These are phyloP conservation scores for Drosophila varians DNA, from an alignment of 1,140 invertebrate species.

Conservation along the genomic window DNA sequence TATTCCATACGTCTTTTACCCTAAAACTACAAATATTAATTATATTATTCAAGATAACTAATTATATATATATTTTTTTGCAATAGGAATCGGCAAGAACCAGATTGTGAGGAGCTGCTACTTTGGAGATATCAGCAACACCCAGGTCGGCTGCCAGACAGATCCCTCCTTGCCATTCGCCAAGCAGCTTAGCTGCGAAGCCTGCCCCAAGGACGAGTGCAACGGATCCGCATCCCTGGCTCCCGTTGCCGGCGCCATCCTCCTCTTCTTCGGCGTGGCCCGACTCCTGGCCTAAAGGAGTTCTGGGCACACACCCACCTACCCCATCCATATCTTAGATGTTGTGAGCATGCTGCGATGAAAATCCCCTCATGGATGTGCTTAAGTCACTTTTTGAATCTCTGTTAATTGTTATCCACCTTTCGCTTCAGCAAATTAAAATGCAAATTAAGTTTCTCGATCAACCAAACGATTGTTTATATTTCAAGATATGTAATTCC, in stretches of 20 bases:
- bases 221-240: conserved; percentile 60
- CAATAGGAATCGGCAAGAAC: conserved; percentile 35
- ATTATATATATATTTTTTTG: background rate
- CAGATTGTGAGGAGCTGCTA: conserved; percentile 70
- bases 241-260: conserved; percentile 61
- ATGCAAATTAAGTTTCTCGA: conserved; percentile 1
- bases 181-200: conserved; percentile 71
- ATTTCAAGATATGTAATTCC: too few relatives aligned
- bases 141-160: conserved; percentile 47
- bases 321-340: conserved; percentile 15
- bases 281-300: conserved; percentile 63
- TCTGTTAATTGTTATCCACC: conserved; percentile 24
- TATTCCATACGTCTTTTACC: background rate
- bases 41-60: background rate
- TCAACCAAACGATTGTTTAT: background rate
- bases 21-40: background rate
- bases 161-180: conserved; percentile 53
- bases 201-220: conserved; percentile 72
- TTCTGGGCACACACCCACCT: background rate
- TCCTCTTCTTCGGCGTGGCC: conserved; percentile 69
- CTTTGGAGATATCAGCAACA: conserved; percentile 64
- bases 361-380: background rate
- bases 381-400: conserved; percentile 18
- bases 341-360: conserved; percentile 12
- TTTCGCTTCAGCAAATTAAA: conserved; percentile 22